phyloP scores from a whole-genome alignment of 53 echinoderm and acorn worm species.

The Arbacia lixula region DNA sequence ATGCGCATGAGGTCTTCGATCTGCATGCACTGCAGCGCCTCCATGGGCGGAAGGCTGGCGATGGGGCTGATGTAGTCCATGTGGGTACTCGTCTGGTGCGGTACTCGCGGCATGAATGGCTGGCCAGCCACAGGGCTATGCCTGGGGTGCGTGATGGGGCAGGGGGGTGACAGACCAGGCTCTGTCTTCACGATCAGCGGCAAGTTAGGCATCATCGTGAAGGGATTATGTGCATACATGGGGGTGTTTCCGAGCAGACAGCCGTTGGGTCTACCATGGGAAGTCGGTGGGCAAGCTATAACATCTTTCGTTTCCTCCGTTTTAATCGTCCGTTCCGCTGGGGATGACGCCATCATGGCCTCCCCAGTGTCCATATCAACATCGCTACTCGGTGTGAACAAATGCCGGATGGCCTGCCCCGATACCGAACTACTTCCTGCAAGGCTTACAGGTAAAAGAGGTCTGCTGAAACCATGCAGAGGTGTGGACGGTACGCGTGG shows the following conservation, averaged over 20 bases:
- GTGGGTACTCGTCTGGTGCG: neutral
- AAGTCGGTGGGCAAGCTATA: neutral
- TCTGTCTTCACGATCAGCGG: constrained; percentile 38
- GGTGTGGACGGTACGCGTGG: constrained; percentile 1
- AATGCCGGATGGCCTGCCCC: constrained; percentile 20
- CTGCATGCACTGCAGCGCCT: constrained; percentile 26
- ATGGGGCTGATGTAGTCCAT: constrained; percentile 5
- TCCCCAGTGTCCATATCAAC: constrained; percentile 54
- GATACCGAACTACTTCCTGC: neutral
- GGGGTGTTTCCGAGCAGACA: constrained; percentile 4
- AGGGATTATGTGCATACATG: constrained; percentile 34
- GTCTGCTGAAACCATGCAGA: neutral
- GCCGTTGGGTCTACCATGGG: constrained; percentile 1
- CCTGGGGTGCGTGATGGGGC: neutral
- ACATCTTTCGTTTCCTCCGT: neutral
- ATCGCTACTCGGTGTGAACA: constrained; percentile 11
- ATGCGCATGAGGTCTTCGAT: constrained; percentile 41
- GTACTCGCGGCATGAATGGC: neutral
- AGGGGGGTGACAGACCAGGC: constrained; percentile 8
- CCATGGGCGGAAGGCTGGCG: constrained; percentile 41
- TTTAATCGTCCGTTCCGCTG: neutral
- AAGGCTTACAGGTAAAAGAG: constrained; percentile 3
- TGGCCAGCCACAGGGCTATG: constrained; percentile 23
- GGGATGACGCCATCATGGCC: neutral
- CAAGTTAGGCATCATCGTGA: constrained; percentile 20